Conservation (phyloP, 2,797 vertebrate genomes). For the Danio choprae region DNA sequence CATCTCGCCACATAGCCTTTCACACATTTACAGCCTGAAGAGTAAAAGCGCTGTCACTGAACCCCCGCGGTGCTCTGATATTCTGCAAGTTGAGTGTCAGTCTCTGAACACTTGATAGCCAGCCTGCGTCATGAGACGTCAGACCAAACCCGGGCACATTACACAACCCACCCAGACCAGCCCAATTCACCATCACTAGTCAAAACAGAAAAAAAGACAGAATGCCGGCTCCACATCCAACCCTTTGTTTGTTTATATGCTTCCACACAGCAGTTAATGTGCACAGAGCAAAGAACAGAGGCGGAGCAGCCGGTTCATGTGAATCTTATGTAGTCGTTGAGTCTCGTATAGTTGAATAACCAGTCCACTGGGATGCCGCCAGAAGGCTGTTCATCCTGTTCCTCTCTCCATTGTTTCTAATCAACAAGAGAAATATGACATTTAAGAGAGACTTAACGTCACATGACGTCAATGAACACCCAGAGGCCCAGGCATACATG, state of each 20-base stretch:
- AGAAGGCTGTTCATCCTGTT: slow-evolving; percentile 47
- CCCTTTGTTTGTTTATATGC: neutral
- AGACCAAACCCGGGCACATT: slow-evolving; percentile 73
- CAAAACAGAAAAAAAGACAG: slow-evolving; percentile 24
- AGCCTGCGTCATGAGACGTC: slow-evolving; percentile 74
- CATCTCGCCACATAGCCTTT: neutral
- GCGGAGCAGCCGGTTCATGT: slow-evolving; percentile 1
- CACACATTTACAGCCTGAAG: slow-evolving; percentile 53
- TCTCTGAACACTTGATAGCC: slow-evolving; percentile 71
- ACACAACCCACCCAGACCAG: slow-evolving; percentile 61
- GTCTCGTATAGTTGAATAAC: slow-evolving; percentile 40
- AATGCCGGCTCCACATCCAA: neutral
- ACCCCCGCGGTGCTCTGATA: slow-evolving; percentile 67
- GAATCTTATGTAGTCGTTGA: slow-evolving; percentile 28
- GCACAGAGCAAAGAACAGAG: neutral
- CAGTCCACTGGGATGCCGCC: slow-evolving; percentile 41
- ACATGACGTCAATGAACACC: slow-evolving; percentile 46
- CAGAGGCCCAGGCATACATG: slow-evolving; percentile 25
- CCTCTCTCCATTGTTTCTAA: slow-evolving; percentile 63
- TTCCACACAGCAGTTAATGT: neutral
- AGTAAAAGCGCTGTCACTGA: slow-evolving; percentile 51
- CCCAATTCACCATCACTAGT: slow-evolving; percentile 32
- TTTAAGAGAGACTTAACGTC: slow-evolving; percentile 18
- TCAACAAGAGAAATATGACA: slow-evolving; percentile 42
- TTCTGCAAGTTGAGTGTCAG: slow-evolving; percentile 70